Percentiles rank a stretch among this genome's conserved stretches.
Evolutionary conservation across 2,888 invertebrate genomes (phyloP).

Genomic region (Folsomia manolachei): DNA sequence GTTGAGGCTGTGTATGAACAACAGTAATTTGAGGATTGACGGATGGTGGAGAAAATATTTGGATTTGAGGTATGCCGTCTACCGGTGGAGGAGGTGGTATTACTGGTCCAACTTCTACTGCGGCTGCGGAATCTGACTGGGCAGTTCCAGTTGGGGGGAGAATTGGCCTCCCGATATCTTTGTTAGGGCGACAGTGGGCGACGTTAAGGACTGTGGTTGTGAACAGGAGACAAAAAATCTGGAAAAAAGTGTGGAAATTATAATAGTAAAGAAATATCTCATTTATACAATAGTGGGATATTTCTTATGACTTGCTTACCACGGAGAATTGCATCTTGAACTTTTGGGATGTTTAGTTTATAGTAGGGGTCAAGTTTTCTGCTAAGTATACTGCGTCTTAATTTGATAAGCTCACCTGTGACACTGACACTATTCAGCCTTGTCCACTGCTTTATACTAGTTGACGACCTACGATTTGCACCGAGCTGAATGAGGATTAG

Average conservation of each 20-base stretch:
- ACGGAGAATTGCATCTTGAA: neutral
- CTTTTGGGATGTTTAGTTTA: too few relatives aligned
- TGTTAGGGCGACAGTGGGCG: neutral
- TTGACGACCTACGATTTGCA: neutral
- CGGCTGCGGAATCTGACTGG: neutral
- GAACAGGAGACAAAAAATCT: neutral
- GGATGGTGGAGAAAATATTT: neutral
- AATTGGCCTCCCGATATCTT: neutral
- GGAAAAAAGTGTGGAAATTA: too few relatives aligned
- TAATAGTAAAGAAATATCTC: too few relatives aligned
- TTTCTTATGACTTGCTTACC: neutral
- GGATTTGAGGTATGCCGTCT: neutral
- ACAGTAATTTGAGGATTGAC: conserved; percentile 1
- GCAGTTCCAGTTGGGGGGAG: too few relatives aligned
- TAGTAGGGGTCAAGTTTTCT: too few relatives aligned
- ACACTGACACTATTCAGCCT: neutral
- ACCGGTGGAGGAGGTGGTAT: neutral
- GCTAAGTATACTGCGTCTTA: neutral
- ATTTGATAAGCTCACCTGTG: neutral
- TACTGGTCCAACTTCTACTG: neutral
- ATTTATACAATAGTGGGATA: too few relatives aligned
- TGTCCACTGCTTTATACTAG: neutral
- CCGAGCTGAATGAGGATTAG: neutral
- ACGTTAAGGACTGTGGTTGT: neutral
- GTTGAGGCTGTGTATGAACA: neutral